These are phyloP conservation scores for Eristalinus sepulchralis DNA, from an alignment of 2,888 invertebrate genomes.

Conservation along the genomic window DNA sequence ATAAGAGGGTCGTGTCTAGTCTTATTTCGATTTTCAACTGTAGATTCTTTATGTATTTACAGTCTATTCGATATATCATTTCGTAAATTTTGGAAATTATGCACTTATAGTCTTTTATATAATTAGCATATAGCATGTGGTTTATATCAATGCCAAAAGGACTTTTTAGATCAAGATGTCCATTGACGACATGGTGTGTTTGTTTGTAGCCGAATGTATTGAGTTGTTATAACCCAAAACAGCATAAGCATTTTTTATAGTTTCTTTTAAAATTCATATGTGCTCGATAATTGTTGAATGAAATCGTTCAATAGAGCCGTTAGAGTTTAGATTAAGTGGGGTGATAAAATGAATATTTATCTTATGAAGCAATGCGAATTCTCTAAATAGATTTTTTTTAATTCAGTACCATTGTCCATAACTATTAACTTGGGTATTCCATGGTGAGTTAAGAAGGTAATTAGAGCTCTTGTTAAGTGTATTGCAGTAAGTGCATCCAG, in stretches of 20 bases:
- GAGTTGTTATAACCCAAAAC: conserved; percentile 55
- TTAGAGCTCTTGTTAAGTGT: conserved; percentile 6
- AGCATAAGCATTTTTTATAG: background rate
- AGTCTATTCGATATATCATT: conserved; percentile 24
- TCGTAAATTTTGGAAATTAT: conserved; percentile 8
- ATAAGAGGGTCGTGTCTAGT: too few species aligned
- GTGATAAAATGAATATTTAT: conserved; percentile 18
- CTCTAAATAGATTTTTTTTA: conserved; percentile 26
- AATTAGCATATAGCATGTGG: conserved; percentile 31
- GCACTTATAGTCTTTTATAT: conserved; percentile 29
- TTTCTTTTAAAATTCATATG: background rate
- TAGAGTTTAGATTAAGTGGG: conserved; percentile 14
- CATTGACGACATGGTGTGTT: conserved; percentile 34
- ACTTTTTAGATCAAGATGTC: conserved; percentile 15
- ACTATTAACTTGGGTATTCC: conserved; percentile 14
- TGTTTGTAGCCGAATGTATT: conserved; percentile 42
- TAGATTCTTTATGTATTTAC: background rate
- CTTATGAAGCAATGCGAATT: conserved; percentile 14
- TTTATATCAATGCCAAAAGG: conserved; percentile 23
- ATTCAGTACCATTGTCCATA: conserved; percentile 34
- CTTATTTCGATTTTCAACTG: conserved; percentile 29
- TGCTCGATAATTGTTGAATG: too few species aligned
- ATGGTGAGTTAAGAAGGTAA: conserved; percentile 17
- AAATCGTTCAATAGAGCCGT: conserved; percentile 4
- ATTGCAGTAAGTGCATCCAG: too few species aligned